Base-by-base conservation (phyloP, 2,797 vertebrate genomes). In the Etheostoma nigrum region DNA sequence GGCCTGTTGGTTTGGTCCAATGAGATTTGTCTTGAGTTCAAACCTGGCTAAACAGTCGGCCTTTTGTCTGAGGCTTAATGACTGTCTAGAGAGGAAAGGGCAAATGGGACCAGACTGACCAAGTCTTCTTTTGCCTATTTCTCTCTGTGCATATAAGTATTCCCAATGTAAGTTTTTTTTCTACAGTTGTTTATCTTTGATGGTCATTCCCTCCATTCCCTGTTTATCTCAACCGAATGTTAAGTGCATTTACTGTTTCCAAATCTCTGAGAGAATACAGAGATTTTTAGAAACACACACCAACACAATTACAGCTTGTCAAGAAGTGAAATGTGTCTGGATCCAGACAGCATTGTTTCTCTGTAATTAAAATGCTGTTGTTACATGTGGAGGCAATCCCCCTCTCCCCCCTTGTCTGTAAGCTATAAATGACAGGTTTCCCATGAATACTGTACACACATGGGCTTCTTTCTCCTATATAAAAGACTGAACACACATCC, bases 1-100 rank as follows among this genome's bases (percentile, higher is more conserved):
- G 6, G 65, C 67, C 72, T 75, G 61, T 67, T 70, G 59, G 57
- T 80, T 74, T 72, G 65, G 33, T 81, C 73, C 80, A 59, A 2
- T 61, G 81, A 64, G 74, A 77, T 76, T 79, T 45, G 63, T 67
- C 47, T 67, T 72, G 55, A 78, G 36, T 67, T 82, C 44, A 86
- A 90, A 85, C 74, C 77, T 76, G 52, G 71, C 42, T 36, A 85
- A 93, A 92, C 85, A 92, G 87, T 85, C 59, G 30, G 52, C 68
- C 81, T 90, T 88, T 87, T 88, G 88, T 92, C 86, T 86, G 72
- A 79, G 52, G 48, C 44, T 80, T 89, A 86, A 93, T 81, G 79
- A 63, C 79, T 84, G 88, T 91, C 86, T 30, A 45, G 89, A 89
- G 93, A 92, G 60, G 48, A 79, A 10, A 51, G 71, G 81, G 65